Evolutionary conservation across 2,888 invertebrate genomes (phyloP), one percentile per base, ranked within the genome.

Genomic region (Helleia helle): DNA sequence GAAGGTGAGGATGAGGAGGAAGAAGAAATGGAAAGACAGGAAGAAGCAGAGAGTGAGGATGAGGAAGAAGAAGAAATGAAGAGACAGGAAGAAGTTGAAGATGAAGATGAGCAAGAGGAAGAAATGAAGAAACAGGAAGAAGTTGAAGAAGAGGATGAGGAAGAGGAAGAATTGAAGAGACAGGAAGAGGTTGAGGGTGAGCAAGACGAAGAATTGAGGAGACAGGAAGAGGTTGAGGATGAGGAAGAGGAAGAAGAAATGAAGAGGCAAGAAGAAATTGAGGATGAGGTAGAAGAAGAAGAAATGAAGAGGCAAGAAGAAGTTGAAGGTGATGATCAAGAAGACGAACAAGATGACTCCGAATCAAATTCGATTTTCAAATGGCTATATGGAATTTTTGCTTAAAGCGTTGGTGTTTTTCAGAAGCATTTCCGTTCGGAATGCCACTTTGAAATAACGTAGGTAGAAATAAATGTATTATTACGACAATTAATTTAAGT

Each of bases 371-470:
- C 44, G 14, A 63, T 74, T 44, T 69, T 72, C 48, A 62, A 52
- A 41, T 60, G 58, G 43, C 48, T 76, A 24, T 59, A 68, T 34
- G 62, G 61, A 51, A 49, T 58, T 44, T 57, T 61, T 27, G 60
- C 59, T 43, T 75, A 55, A 47, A 48, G 54, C 55, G 50, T 43
- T 45, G 44, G 48, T 43, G 31, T 34, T 25, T 51, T 66, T 65
- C 61, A 54, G 60, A 62, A 51, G 61, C 63, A 65, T 48, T 59
- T 65, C 62, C 50, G 6, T 18, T n/a, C 36, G 59, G 55, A 72
- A 68, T 63, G 66, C 56, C 48, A 29, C 34, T 50, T 64, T 65
- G 65, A 68, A 60, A 59, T 59, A 52, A 49, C 47, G 52, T 59
- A 58, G 42, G 42, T 43, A 46, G 39, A 26, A 31, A 25, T 17